These are phyloP conservation scores for Sepioteuthis lessoniana DNA, from an alignment of 2,888 invertebrate genomes.

Conservation along the genomic window DNA sequence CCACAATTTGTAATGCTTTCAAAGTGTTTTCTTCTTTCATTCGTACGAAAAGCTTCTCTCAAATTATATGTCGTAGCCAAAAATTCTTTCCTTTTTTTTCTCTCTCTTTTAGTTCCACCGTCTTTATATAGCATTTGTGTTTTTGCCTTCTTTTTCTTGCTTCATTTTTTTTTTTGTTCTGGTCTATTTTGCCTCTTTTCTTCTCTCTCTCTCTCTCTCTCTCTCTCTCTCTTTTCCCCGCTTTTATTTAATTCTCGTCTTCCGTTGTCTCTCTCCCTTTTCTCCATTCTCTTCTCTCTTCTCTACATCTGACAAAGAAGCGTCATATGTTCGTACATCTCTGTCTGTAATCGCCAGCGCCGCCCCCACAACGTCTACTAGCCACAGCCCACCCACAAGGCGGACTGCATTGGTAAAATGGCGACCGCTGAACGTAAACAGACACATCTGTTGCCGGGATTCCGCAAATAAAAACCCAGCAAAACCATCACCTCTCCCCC, in stretches of 20 bases:
- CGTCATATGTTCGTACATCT: slow-evolving; percentile 17
- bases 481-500: neutral
- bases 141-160: neutral
- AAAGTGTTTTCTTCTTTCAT: too few species aligned
- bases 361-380: neutral
- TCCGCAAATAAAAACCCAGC: neutral
- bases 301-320: neutral
- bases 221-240: neutral
- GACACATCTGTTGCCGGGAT: slow-evolving; percentile 23
- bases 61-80: too few species aligned
- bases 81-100: too few species aligned
- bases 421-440: slow-evolving; percentile 33
- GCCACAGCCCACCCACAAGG: slow-evolving; percentile 33
- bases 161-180: too few species aligned
- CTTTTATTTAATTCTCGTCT: neutral
- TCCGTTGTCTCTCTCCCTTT: neutral
- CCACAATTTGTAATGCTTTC: too few species aligned
- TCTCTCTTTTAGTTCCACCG: neutral
- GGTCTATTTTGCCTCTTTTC: neutral
- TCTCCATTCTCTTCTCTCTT: neutral
- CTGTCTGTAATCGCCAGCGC: neutral
- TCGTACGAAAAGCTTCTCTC: too few species aligned
- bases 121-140: neutral
- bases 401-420: neutral
- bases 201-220: neutral